Base-by-base conservation (phyloP, 2,888 invertebrate species). In the Venusia cambrica region DNA sequence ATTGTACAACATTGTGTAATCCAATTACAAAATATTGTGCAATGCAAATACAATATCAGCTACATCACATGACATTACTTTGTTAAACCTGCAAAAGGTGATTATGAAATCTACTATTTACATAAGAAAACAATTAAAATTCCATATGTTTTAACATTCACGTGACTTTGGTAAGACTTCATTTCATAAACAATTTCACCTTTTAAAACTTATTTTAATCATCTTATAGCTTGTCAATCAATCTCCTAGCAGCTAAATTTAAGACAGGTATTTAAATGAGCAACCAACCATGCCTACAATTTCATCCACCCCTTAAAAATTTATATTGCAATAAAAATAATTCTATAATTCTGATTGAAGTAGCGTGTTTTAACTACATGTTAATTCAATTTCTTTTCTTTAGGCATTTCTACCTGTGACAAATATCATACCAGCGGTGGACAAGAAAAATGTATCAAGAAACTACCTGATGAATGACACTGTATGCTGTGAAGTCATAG, bases 401-500 rank as follows among this genome's bases (percentile, higher is more conserved):
- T 71, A 91, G 91, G 91, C 91, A 57, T 91, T 91, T 74, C 89
- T 92, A 79, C 92, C 92, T 21, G 89, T 91, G 40, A 87, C 90
- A 55, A 91, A 91, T 85, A 90, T 92, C 79, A 92, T 93, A 79
- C 92, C 92, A 40, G 93, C 93, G 24, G 89, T 93, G 69, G 94
- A 94, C 89, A 94, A 94, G 89, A 92, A 92, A 74, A 92, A 92
- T 73, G 89, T 92, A 45, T 90, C 91, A 73, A 92, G 94, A 74
- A 90, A 90, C 80, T 95, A 93, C 89, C 90, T 92, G 79, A 90
- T 91, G 80, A 93, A 93, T 88, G 95, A 96, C 87, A 92, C 92
- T 58, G 92, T 96, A 38, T 94, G 95, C 89, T 95, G 95, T 77
- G 95, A 95, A 89, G 93, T 96, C 29, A 89, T 95, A 62, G 95